Evolutionary conservation across 2,888 invertebrate species (phyloP), one percentile per base, ranked within the genome.

Genomic region (Scaptomyza parva): DNA sequence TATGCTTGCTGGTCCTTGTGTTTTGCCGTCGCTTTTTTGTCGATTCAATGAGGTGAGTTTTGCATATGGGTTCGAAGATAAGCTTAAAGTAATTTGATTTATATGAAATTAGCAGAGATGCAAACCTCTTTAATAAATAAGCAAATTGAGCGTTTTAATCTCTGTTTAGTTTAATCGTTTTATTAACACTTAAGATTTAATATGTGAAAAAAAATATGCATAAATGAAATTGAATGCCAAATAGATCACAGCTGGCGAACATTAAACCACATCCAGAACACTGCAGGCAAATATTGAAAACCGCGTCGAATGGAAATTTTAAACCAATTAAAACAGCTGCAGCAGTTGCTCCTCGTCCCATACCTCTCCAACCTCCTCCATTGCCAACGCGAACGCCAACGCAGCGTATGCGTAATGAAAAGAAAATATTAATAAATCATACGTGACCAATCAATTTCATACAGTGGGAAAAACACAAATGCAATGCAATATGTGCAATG

Each of bases 341-440:
- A 59, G 69, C 67, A 44, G 53, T 54, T 55, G 63, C 40, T 9
- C 44, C 30, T 52, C 26, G 28, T 24, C 20, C 54, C 43, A 39
- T n/a, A n/a, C n/a, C n/a, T n/a, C 59, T 17, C n/a, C 28, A 26
- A 20, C 52, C n/a, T n/a, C n/a, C n/a, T 37, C 17, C 47, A 24
- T 24, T 18, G 37, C 18, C 48, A 37, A 50, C 33, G 5, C 35
- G 61, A 37, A 43, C 35, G n/a, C 39, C 66, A 69, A 80, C 80
- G 67, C 62, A 61, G 68, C 83, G 83, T 78, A 86, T 84, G 86
- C 86, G 83, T 84, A 84, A 84, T 84, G 86, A 84, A 84, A 83
- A 79, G 81, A 70, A 86, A 83, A 85, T 83, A 83, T 83, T 83
- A 80, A 84, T 86, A 84, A 84, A 84, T 84, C 84, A 84, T 84